Conservation (phyloP, 1,140 invertebrate genomes). For the Condylostylus longicornis region DNA sequence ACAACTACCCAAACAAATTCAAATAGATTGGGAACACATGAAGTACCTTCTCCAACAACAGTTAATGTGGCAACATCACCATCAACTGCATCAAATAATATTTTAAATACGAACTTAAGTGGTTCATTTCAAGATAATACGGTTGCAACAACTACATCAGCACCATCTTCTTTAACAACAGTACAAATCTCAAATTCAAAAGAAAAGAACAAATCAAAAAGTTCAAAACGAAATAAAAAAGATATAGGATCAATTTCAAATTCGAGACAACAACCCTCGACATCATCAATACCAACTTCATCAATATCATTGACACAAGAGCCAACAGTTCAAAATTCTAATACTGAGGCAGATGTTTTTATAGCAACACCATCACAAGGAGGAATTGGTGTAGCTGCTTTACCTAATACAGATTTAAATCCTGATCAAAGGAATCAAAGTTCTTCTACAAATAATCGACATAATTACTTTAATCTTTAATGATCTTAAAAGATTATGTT, state of each 20-base stretch:
- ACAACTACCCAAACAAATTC: background rate
- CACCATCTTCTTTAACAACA: background rate
- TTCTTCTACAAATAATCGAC: no score
- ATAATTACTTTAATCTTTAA: no score
- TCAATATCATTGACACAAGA: background rate
- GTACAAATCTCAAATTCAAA: no score
- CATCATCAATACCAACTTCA: no score
- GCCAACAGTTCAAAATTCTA: background rate
- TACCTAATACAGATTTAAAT: no score
- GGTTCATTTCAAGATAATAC: conserved; percentile 30
- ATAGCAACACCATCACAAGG: conserved; percentile 23
- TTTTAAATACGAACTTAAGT: conserved; percentile 32
- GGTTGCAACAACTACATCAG: conserved; percentile 13
- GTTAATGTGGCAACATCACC: conserved; percentile 1
- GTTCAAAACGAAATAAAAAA: no score
- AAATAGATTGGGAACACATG: conserved; percentile 2
- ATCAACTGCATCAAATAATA: conserved; percentile 23
- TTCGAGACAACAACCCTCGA: no score
- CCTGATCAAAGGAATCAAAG: no score
- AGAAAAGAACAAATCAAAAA: no score
- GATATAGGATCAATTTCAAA: no score
- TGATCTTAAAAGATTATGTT: no score
- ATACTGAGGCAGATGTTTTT: conserved; percentile 14
- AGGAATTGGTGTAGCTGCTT: conserved; percentile 25
- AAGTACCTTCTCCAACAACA: conserved; percentile 9